Base-by-base conservation (phyloP, 2,888 invertebrate genomes). In the Cetonia aurata region DNA sequence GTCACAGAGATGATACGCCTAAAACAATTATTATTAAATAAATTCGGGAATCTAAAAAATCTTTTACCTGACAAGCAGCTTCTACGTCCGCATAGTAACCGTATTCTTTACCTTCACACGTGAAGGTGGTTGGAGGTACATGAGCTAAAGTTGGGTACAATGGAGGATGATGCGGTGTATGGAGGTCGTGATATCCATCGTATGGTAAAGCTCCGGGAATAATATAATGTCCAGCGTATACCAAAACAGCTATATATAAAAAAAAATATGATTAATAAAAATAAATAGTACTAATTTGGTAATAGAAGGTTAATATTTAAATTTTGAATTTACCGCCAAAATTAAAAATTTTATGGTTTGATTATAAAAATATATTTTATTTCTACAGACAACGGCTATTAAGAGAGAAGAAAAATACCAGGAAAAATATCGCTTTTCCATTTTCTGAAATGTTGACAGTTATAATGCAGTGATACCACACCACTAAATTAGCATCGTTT, bases 1-100 rank as follows among this genome's bases (percentile, higher is more conserved):
- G 84, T 89, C 88, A 77, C 90, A 91, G 73, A 89, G 86, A 76
- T 90, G 90, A 76, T 87, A 91, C 0, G 87, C 89, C 90, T 90
- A 83, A 70, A 19, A 70, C 17, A 69, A 55, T 44, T 6, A 8
- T 41, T 15, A 13, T 13, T 59, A 3, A 9, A 13, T 33, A 56
- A n/a, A n/a, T n/a, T n/a, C n/a, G n/a, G n/a, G n/a, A n/a, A n/a
- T n/a, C n/a, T n/a, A n/a, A n/a, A n/a, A n/a, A n/a, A n/a, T n/a
- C 1, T 65, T 41, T 66, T 67, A 91, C 91, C 87, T 92, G 91
- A 78, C 92, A 92, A 53, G 89, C 91, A 4, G 91, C 89, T 72
- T 91, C 90, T 57, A 92, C 85, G 77, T 92, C 92, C 0, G 92
- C 92, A 78, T 92, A 92, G 81, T 92, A 92, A 0, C 92, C 92